These are phyloP conservation scores for Phrixothrix hirtus DNA, from an alignment of 2,888 invertebrate species.

Conservation along the genomic window DNA sequence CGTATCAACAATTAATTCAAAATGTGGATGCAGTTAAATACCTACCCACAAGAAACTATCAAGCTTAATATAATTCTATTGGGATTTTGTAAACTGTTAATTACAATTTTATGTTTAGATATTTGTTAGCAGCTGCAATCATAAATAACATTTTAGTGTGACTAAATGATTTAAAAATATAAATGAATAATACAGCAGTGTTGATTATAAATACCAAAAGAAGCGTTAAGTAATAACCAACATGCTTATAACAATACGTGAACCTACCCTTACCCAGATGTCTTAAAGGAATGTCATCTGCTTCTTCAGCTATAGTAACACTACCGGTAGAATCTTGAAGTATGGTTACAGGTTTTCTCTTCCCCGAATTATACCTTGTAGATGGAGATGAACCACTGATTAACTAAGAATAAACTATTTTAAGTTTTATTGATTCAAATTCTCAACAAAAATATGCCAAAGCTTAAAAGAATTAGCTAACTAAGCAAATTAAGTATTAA, in stretches of 20 bases:
- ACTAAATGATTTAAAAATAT: too few species aligned
- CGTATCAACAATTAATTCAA: too few species aligned
- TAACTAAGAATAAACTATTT: slow-evolving; percentile 56
- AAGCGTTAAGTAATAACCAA: neutral
- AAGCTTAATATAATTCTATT: too few species aligned
- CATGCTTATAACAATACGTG: slow-evolving; percentile 16
- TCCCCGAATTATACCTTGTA: slow-evolving; percentile 49
- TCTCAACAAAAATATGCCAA: slow-evolving; percentile 11
- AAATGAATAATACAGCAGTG: too few species aligned
- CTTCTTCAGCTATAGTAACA: slow-evolving; percentile 50
- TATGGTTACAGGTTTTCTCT: slow-evolving; percentile 41
- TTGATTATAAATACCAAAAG: too few species aligned
- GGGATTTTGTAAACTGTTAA: too few species aligned
- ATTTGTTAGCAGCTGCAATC: too few species aligned
- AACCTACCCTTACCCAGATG: slow-evolving; percentile 57
- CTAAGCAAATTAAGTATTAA: slow-evolving; percentile 18
- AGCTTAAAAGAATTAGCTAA: too few species aligned
- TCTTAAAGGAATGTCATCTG: slow-evolving; percentile 57
- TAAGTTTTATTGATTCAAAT: neutral
- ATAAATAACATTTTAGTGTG: too few species aligned
- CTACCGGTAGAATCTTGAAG: slow-evolving; percentile 54
- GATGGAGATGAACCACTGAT: slow-evolving; percentile 63
- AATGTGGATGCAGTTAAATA: too few species aligned
- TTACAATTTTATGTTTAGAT: too few species aligned
- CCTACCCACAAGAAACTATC: too few species aligned